These are phyloP conservation scores for Listrodromus nycthemerus DNA, from an alignment of 2,888 invertebrate species.

Conservation along the genomic window DNA sequence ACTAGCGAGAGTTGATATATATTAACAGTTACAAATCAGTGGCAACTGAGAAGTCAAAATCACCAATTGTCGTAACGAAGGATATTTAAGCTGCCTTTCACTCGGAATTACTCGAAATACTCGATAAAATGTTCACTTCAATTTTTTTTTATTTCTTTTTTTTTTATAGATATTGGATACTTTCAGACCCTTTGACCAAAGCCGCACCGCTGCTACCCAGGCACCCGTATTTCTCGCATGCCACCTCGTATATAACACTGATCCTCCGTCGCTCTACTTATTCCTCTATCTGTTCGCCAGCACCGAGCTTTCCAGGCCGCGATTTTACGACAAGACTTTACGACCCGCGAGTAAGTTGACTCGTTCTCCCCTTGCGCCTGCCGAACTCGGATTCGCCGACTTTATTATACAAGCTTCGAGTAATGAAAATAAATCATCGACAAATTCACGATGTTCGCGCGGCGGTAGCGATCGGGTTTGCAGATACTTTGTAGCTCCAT, in stretches of 20 bases:
- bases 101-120: not conserved
- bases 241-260: not conserved
- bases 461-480: constrained; percentile 7
- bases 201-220: not conserved
- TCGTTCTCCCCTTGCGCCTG: constrained; percentile 3
- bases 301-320: constrained; percentile 35
- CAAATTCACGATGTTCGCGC: constrained; percentile 42
- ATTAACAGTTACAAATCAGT: too few species aligned
- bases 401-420: constrained; percentile 58
- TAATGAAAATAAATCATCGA: constrained; percentile 60
- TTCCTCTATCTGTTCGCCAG: constrained; percentile 14
- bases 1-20: not conserved
- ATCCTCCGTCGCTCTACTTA: constrained; percentile 25
- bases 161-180: too few species aligned
- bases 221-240: not conserved
- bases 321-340: constrained; percentile 55
- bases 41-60: too few species aligned
- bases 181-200: not conserved
- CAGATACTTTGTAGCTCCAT: constrained; percentile 1
- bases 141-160: too few species aligned
- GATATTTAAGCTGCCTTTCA: not conserved
- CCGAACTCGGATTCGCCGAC: constrained; percentile 42
- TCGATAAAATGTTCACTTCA: too few species aligned
- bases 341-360: constrained; percentile 56
- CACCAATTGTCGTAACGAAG: too few species aligned